Percentiles rank a stretch among this genome's conserved stretches.
Conservation (phyloP, 2,113 vertebrate genomes). For the Syngnathus floridae region DNA sequence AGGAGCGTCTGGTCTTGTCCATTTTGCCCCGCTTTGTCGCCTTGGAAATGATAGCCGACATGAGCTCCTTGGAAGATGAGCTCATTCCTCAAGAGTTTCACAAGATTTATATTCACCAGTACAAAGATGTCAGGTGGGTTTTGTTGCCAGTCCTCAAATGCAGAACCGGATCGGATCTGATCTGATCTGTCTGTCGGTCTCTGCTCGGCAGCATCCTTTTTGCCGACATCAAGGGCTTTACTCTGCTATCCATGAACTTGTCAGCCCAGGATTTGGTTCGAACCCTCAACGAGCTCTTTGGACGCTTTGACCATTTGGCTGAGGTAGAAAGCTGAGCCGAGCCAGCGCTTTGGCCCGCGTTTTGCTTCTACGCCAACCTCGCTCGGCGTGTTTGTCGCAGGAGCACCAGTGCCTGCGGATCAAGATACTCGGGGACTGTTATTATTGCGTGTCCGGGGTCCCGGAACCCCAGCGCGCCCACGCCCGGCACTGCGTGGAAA, state of each 20-base stretch:
- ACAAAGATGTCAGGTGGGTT: constrained; percentile 69
- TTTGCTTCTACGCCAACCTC: not conserved
- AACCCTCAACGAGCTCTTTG: constrained; percentile 93
- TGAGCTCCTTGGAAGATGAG: constrained; percentile 63
- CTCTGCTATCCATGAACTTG: constrained; percentile 88
- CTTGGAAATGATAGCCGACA: constrained; percentile 74
- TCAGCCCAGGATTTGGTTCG: constrained; percentile 89
- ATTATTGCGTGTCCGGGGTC: constrained; percentile 93
- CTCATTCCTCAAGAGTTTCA: constrained; percentile 68
- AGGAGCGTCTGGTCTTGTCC: constrained; percentile 71
- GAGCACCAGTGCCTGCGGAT: constrained; percentile 92
- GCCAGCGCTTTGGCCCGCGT: not conserved
- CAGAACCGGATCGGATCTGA: not conserved
- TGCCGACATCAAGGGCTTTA: constrained; percentile 96
- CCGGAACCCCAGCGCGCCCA: constrained; percentile 90
- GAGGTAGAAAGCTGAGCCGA: constrained; percentile 69
- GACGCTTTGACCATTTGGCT: constrained; percentile 89
- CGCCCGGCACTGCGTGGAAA: constrained; percentile 88
- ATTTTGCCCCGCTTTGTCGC: constrained; percentile 73
- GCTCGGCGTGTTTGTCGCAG: constrained; percentile 50
- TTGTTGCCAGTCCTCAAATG: not conserved
- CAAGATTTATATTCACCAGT: constrained; percentile 74
- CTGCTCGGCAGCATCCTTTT: constrained; percentile 83
- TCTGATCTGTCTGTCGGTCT: not conserved
- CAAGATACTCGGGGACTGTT: constrained; percentile 95